Base-by-base conservation (phyloP, 2,797 vertebrate genomes). In the Hephaestus fuliginosus region DNA sequence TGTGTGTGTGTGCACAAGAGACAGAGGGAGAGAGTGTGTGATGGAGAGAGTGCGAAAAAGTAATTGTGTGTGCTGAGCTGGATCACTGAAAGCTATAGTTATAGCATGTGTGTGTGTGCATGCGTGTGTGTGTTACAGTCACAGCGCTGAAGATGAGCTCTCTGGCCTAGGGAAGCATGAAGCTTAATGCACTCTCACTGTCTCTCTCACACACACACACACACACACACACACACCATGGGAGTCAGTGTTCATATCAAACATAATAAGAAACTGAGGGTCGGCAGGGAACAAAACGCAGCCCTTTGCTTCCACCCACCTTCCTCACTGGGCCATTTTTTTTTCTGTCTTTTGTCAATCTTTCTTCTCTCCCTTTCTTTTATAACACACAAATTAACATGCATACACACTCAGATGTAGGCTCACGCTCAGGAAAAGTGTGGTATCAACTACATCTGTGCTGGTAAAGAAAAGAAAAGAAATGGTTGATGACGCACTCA, bases 31-130 rank as follows among this genome's bases (percentile, higher is more conserved):
- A 63, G 43, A 22, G 52, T 17, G 56, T 41, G 57, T 43, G 70
- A 55, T 22, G 4, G 52, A 56, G 49, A 14, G 65, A 53, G 49
- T 58, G 51, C 68, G 65, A 71, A 53, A 74, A 85, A 78, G 82
- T 81, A 88, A 88, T 88, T 85, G 82, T 87, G 88, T 86, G 85
- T 86, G 85, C 74, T 76, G 77, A 86, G 73, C 86, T 88, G 89
- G 81, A 81, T 88, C 79, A 82, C 74, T 79, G 76, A 74, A 28
- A 76, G 76, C 77, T 60, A 55, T 49, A 55, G 58, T 76, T 64
- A 70, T 25, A 17, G 65, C 49, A 51, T 28, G 39, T 57, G 25
- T 60, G 51, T 73, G 64, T 44, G 33, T 20, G 39, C 18, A 44
- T 20, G 33, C 44, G 52, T 68, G 8, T 1, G 20, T 78, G 74